Conservation (phyloP, 1,140 invertebrate species). For the Bicyclus anynana region DNA sequence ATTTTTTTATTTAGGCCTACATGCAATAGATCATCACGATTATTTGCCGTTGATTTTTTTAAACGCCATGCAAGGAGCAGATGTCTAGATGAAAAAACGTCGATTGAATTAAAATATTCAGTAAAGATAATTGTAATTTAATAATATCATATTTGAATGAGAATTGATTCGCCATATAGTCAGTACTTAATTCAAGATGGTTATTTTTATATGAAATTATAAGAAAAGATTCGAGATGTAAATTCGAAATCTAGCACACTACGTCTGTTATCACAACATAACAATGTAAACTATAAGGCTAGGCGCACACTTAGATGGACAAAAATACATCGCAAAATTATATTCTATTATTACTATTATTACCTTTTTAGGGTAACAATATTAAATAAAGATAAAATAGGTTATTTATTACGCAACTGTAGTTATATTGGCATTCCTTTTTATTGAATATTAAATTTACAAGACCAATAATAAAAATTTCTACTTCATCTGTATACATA, state of each 20-base stretch:
- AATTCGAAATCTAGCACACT: conserved; percentile 57
- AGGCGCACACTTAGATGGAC: neutral
- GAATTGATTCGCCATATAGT: neutral
- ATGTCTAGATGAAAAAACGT: too few relatives aligned
- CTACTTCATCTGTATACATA: neutral
- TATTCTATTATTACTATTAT: too few relatives aligned
- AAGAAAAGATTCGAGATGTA: conserved; percentile 19
- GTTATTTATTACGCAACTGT: too few relatives aligned
- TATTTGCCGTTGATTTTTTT: too few relatives aligned
- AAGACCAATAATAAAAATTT: neutral
- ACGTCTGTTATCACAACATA: conserved; percentile 54
- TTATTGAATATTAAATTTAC: too few relatives aligned
- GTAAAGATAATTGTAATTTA: neutral
- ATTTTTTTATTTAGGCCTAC: too few relatives aligned
- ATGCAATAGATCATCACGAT: too few relatives aligned
- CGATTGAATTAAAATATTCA: too few relatives aligned
- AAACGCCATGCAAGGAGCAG: too few relatives aligned
- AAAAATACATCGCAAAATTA: neutral
- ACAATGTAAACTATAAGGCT: conserved; percentile 24
- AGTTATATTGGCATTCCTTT: too few relatives aligned
- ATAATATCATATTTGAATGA: neutral
- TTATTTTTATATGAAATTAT: conserved; percentile 10
- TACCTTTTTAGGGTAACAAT: too few relatives aligned
- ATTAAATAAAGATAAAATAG: too few relatives aligned
- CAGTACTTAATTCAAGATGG: neutral